A percentile compares a stretch with the other conserved stretches of the same genome.
phyloP scores from a whole-genome alignment of 2,888 invertebrate genomes.

The Microdon myrmicae region DNA sequence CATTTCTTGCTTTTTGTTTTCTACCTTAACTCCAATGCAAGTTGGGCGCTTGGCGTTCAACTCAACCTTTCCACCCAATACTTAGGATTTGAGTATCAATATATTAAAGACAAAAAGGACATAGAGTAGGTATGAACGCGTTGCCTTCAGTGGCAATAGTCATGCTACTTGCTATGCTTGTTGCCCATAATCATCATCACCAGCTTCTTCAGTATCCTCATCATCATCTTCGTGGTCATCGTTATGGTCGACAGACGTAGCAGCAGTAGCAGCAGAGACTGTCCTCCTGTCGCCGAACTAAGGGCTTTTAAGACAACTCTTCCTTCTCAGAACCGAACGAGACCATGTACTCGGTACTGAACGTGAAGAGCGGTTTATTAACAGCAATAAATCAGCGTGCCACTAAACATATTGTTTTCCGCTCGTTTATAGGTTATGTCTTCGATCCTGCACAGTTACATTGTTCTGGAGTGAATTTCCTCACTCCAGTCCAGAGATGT shows the following conservation, averaged over 20 bases:
- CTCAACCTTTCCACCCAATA: conserved; percentile 27
- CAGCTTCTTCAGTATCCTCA: conserved; percentile 15
- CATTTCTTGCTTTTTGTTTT: conserved; percentile 25
- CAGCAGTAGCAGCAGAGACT: too few relatives aligned
- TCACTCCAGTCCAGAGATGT: conserved; percentile 30
- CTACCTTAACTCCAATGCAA: conserved; percentile 2
- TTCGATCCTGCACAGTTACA: conserved; percentile 17
- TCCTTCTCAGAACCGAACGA: conserved; percentile 43
- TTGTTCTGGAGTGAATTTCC: conserved; percentile 41
- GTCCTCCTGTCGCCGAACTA: too few relatives aligned
- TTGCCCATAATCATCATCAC: conserved; percentile 36
- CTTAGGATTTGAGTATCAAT: conserved; percentile 43
- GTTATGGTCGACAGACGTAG: conserved; percentile 24
- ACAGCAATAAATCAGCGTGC: conserved; percentile 51
- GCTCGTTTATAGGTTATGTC: conserved; percentile 48
- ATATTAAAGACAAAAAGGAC: conserved; percentile 47
- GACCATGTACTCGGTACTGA: conserved; percentile 35
- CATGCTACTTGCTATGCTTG: conserved; percentile 14
- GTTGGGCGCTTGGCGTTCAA: conserved; percentile 7
- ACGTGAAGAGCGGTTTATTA: conserved; percentile 46
- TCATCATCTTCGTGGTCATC: conserved; percentile 1
- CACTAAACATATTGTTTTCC: conserved; percentile 53
- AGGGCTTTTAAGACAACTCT: too few relatives aligned
- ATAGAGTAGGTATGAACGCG: conserved; percentile 12
- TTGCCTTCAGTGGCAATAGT: background rate